Base-by-base conservation (phyloP, 2,113 vertebrate species). In the Dromas ardeola region DNA sequence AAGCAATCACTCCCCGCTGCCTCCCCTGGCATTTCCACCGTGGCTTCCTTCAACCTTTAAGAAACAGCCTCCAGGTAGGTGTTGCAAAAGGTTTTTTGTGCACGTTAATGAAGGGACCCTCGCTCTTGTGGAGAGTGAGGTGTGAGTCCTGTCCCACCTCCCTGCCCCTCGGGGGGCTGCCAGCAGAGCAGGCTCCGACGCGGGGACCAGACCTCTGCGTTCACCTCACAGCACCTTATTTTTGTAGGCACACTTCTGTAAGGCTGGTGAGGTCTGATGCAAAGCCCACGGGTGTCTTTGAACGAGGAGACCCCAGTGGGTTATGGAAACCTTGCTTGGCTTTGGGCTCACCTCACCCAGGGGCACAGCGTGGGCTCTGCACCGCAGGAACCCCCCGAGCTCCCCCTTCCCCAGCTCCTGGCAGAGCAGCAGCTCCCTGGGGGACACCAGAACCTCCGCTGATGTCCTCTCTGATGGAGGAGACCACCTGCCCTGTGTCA, bases 271-370 rank as follows among this genome's bases (percentile, higher is more conserved):
- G 27, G 11, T 34, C 21, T 36, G 49, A 2, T 2, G 26, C 32
- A 22, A 43, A 71, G 56, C 52, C 47, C 50, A 1, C 0, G 3
- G 52, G 47, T 14, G 21, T 16, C 52, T 30, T 23, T 40, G 50
- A 45, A 11, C 0, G 5, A 74, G 36, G 70, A 82, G 45, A 53
- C 18, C 21, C 15, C 67, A 2, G 10, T 1, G 38, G 5, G 19
- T 12, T 21, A 26, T 8, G n/a, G 59, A 56, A 43, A 32, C 21
- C 9, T 56, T 12, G 7, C 19, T 12, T n/a, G 65, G 29, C 42
- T 78, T 6, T 0, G 1, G 45, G 85, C 50, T 70, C 2, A 0
- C 9, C 52, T 61, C 2, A 0, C 45, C 72, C 42, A 8, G 61
- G 80, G 55, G 42, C 42, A 29, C 21, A 66, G 5, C 0, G 1